Conservation (phyloP, 1,140 invertebrate genomes). For the Heliconius hewitsoni region DNA sequence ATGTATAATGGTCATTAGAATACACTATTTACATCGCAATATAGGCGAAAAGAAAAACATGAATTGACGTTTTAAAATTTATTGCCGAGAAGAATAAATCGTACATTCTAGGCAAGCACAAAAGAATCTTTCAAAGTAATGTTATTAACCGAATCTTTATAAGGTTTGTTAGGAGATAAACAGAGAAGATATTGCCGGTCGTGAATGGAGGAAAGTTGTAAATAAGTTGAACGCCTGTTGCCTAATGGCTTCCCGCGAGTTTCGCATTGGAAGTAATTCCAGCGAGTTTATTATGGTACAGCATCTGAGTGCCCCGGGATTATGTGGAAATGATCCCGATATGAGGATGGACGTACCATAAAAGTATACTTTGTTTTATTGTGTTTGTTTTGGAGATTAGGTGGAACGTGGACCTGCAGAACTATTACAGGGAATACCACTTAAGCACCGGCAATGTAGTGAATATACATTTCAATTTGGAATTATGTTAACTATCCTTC, state of each 20-base stretch:
- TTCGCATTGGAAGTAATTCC: slow-evolving; percentile 50
- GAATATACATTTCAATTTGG: neutral
- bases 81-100: neutral
- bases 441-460: neutral
- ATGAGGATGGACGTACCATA: slow-evolving; percentile 15
- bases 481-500: neutral
- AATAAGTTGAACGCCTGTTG: slow-evolving; percentile 60
- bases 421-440: slow-evolving; percentile 8
- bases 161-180: slow-evolving; percentile 24
- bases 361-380: slow-evolving; percentile 7
- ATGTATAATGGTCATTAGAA: neutral
- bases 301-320: slow-evolving; percentile 5
- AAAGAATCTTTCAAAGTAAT: slow-evolving; percentile 22
- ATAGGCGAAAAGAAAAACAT: neutral
- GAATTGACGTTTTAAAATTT: neutral
- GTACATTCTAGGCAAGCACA: neutral
- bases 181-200: slow-evolving; percentile 22
- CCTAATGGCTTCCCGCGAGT: slow-evolving; percentile 50
- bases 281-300: slow-evolving; percentile 59
- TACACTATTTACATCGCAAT: neutral
- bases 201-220: slow-evolving; percentile 48
- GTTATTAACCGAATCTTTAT: slow-evolving; percentile 25
- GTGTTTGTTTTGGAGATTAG: slow-evolving; percentile 23
- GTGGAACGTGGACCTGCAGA: neutral
- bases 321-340: slow-evolving; percentile 24